Evolutionary conservation across 2,888 invertebrate species (phyloP).

Genomic region (Adineta ricciae): DNA sequence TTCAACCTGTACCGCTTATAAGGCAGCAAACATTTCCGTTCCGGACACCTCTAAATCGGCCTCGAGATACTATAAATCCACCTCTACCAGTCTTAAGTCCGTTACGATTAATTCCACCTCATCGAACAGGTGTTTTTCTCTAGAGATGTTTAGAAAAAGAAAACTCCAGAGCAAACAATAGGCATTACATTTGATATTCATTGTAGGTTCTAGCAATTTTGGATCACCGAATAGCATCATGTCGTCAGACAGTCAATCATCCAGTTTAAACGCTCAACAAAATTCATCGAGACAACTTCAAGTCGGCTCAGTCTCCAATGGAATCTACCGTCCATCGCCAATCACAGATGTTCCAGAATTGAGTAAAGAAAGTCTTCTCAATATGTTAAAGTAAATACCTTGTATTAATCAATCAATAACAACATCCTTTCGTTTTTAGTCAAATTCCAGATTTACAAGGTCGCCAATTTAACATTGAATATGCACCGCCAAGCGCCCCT

Average conservation of each 20-base stretch:
- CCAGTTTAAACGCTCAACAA: neutral
- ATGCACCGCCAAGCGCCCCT: neutral
- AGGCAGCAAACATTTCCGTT: no score
- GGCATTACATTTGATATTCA: neutral
- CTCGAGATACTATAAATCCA: no score
- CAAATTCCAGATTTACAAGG: constrained; percentile 17
- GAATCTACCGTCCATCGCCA: neutral
- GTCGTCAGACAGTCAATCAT: neutral
- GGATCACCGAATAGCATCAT: neutral
- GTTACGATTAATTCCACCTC: no score
- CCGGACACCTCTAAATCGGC: no score
- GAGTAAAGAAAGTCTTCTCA: neutral
- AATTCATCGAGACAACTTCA: neutral
- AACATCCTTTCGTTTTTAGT: neutral
- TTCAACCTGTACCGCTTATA: no score
- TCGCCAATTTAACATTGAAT: neutral
- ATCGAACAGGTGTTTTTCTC: no score
- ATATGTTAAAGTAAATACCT: neutral
- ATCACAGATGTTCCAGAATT: neutral
- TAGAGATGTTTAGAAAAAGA: no score
- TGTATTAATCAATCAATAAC: neutral
- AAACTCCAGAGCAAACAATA: no score
- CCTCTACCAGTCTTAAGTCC: no score
- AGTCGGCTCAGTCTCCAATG: neutral
- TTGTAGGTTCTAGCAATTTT: neutral